Percentiles rank a stretch among this genome's conserved stretches.
Evolutionary conservation across 2,888 invertebrate genomes (phyloP).

Genomic region (Andrena camellia): DNA sequence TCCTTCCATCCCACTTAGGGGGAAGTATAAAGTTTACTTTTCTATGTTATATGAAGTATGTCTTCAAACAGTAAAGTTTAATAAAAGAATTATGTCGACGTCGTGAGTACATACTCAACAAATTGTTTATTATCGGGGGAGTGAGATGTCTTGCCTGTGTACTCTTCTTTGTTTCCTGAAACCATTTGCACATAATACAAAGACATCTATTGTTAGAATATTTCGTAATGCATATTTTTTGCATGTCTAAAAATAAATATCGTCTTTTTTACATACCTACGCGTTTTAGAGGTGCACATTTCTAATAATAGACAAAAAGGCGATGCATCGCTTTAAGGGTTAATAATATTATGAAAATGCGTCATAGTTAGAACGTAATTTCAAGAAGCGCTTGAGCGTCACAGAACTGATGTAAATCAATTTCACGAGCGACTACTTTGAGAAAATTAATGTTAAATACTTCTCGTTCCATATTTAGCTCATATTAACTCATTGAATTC

Average conservation of each 20-base stretch:
- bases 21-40: too few relatives aligned
- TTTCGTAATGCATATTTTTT: constrained; percentile 35
- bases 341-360: constrained; percentile 59
- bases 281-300: constrained; percentile 37
- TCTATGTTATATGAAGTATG: too few relatives aligned
- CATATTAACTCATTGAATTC: not conserved
- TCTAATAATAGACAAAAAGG: constrained; percentile 53
- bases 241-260: constrained; percentile 49
- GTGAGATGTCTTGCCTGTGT: not conserved
- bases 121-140: not conserved
- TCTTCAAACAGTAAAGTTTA: too few relatives aligned
- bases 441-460: constrained; percentile 1
- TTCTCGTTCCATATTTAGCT: not conserved
- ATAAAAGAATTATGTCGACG: not conserved
- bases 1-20: too few relatives aligned
- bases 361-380: constrained; percentile 49
- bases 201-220: not conserved
- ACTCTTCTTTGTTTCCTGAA: constrained; percentile 2
- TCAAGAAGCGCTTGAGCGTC: constrained; percentile 20
- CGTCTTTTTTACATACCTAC: constrained; percentile 44
- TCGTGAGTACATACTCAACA: not conserved
- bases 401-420: constrained; percentile 16
- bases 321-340: constrained; percentile 46
- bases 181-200: not conserved
- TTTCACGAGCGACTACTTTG: not conserved